Evolutionary conservation across 2,797 vertebrate species (phyloP).

Genomic region (Cynodonichthys magdalenae): DNA sequence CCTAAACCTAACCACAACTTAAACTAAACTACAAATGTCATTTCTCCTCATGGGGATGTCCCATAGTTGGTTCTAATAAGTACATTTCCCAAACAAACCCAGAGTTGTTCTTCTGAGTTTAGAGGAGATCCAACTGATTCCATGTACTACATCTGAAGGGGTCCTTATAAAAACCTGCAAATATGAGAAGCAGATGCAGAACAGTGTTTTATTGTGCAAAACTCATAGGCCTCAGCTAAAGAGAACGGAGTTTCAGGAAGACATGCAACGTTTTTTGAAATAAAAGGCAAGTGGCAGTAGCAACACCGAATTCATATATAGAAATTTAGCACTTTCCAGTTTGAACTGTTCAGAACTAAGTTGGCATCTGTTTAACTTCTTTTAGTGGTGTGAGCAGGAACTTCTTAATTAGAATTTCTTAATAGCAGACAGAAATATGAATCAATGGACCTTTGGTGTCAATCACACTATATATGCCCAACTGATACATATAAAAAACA

Average conservation of each 20-base stretch:
- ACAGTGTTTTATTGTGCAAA: not conserved
- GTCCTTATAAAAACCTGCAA: too few species aligned
- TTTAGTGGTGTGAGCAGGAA: too few species aligned
- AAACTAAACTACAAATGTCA: too few species aligned
- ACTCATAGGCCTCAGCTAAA: not conserved
- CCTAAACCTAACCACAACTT: too few species aligned
- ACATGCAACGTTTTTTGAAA: not conserved
- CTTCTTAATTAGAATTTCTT: too few species aligned
- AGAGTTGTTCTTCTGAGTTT: too few species aligned
- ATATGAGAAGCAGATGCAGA: not conserved
- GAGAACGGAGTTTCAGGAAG: not conserved
- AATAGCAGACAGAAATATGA: not conserved
- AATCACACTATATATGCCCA: too few species aligned
- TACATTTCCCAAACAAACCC: too few species aligned
- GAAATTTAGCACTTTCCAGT: not conserved
- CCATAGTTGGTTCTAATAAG: too few species aligned
- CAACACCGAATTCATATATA: not conserved
- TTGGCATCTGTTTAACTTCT: not conserved
- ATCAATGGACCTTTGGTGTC: too few species aligned
- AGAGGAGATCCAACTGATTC: not conserved
- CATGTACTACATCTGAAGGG: not conserved
- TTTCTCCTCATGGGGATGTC: too few species aligned
- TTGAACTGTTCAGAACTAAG: not conserved
- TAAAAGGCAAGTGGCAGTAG: not conserved
- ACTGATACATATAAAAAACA: too few species aligned